Conservation (phyloP, 2,888 invertebrate genomes). For the Melipona bicolor region DNA sequence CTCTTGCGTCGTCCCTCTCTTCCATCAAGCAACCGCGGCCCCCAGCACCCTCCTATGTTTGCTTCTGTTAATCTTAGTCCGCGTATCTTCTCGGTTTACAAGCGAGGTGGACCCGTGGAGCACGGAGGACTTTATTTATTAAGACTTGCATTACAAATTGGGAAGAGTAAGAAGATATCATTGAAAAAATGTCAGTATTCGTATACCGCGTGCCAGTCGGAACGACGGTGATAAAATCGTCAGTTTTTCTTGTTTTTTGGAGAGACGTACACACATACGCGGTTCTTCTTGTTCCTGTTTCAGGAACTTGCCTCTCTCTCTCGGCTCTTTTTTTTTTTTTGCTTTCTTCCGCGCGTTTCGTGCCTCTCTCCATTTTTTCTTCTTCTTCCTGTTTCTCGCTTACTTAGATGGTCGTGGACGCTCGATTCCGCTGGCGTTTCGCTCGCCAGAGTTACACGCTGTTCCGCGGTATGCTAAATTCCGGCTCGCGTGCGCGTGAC, state of each 20-base stretch:
- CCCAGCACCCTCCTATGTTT: slow-evolving; percentile 24
- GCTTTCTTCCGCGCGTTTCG: not conserved
- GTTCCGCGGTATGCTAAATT: slow-evolving; percentile 54
- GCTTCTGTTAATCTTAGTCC: slow-evolving; percentile 69
- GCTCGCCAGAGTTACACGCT: slow-evolving; percentile 54
- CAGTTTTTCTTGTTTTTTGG: slow-evolving; percentile 28
- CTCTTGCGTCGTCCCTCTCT: slow-evolving; percentile 50
- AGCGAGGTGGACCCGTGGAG: slow-evolving; percentile 50
- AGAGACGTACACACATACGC: not conserved
- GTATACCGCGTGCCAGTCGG: slow-evolving; percentile 39
- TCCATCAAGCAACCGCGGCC: slow-evolving; percentile 40
- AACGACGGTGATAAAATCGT: slow-evolving; percentile 61
- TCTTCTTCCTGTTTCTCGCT: slow-evolving; percentile 22
- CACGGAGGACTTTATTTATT: slow-evolving; percentile 68
- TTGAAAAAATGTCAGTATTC: slow-evolving; percentile 68
- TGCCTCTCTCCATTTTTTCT: not conserved
- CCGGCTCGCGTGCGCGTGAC: slow-evolving; percentile 40
- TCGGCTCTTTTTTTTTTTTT: not conserved
- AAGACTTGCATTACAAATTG: slow-evolving; percentile 73
- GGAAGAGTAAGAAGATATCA: slow-evolving; percentile 60
- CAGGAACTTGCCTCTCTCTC: not conserved
- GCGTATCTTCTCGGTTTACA: slow-evolving; percentile 69
- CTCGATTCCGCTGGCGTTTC: not conserved
- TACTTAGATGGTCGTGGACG: not conserved
- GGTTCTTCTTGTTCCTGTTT: slow-evolving; percentile 4